phyloP scores from a whole-genome alignment of 2,113 vertebrate species.

The Dicrurus megarhynchus region DNA sequence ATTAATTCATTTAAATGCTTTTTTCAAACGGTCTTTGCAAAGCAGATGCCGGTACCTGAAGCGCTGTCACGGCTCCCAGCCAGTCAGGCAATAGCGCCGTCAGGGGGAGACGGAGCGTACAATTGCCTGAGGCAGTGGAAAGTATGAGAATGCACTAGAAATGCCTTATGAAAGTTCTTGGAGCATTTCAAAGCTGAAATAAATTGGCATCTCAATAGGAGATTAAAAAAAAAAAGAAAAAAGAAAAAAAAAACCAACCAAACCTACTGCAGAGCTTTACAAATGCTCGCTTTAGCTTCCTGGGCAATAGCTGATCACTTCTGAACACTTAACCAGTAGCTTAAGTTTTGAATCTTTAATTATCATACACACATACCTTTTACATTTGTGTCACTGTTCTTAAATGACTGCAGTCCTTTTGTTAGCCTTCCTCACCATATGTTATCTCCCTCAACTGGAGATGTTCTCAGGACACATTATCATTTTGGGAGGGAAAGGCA shows the following conservation, averaged over 20 bases:
- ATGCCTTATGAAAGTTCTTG: not conserved
- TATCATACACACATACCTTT: not conserved
- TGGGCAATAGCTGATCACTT: not conserved
- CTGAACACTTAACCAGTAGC: not conserved
- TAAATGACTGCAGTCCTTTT: not conserved
- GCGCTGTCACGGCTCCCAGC: not conserved
- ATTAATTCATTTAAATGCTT: not conserved
- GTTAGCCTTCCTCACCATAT: not conserved
- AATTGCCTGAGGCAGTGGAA: not conserved
- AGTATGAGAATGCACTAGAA: not conserved
- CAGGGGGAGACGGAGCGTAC: conserved; percentile 56
- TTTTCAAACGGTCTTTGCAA: not conserved
- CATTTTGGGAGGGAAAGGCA: not conserved
- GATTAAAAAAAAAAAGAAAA: not conserved
- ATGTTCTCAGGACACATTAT: not conserved
- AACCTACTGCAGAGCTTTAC: not conserved
- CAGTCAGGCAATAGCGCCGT: not conserved
- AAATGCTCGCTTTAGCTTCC: not conserved
- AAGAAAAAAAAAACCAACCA: not conserved
- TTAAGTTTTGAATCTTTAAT: not conserved
- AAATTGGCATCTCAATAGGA: not conserved
- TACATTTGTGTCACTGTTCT: not conserved
- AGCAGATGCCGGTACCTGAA: not conserved
- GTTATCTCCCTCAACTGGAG: not conserved
- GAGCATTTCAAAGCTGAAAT: not conserved